Base-by-base conservation (phyloP, 1,140 invertebrate species). In the Zophobas morio region DNA sequence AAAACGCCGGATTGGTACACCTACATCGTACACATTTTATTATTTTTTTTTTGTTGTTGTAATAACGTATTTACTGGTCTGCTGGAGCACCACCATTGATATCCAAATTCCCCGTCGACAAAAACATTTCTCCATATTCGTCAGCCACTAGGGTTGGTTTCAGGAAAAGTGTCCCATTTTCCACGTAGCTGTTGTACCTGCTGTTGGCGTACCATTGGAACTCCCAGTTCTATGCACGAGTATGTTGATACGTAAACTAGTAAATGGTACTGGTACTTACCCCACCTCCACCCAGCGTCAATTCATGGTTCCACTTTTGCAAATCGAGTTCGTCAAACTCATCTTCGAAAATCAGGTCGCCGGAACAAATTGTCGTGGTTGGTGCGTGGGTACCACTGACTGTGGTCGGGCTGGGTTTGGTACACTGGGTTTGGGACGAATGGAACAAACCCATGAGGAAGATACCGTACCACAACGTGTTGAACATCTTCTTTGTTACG, bases 141-240 rank as follows among this genome's bases (percentile, higher is more conserved):
- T 93, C 91, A 6, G 90, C 84, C 0, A 88, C 89, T 47, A 92
- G 81, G 0, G 90, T 91, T 51, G 90, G 91, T 71, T 87, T 89
- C 35, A 93, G 88, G 84, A 87, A 89, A 1, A 93, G 84, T 5
- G 85, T 79, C 1, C 91, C 91, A 82, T 90, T 86, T 76, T 86
- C 84, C 0, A 86, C 84, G 81, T 89, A 93, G 57, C 90, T 91
- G 85, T 93, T 93, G 0, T 87, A 86, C 8, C 91, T 85, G 81
- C 90, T 91, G 85, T 93, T 92, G 56, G 84, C 89, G 83, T 93
- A 93, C 82, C 90, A 90, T 85, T 93, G 89, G 84, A 93, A 93
- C 84, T 93, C 92, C 90, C 91, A 92, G 82, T 93, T 93, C 90
- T 91, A 78, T 57, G 36, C 70, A 74, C 3, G 42, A 60, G 70